A percentile compares a stretch with the other conserved stretches of the same genome.
Evolutionary conservation across 2,888 invertebrate species (phyloP).

Genomic region (Callinectes sapidus): DNA sequence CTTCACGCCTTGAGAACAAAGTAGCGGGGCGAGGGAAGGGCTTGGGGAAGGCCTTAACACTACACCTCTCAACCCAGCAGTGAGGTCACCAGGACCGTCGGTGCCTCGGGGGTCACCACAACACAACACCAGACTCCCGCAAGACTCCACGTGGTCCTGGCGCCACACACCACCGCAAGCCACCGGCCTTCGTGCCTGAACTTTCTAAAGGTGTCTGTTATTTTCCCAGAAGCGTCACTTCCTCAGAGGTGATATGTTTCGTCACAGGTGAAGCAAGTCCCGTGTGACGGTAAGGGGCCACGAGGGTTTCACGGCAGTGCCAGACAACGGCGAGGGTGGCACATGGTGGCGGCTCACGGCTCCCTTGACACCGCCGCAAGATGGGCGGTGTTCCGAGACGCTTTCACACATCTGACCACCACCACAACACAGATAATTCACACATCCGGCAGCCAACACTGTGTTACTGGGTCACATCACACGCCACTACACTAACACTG

Average conservation of each 20-base stretch:
- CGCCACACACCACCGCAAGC: not conserved
- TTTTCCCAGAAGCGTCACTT: not conserved
- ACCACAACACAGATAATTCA: not conserved
- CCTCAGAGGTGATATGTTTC: not conserved
- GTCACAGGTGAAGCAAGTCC: not conserved
- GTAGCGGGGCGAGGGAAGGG: not conserved
- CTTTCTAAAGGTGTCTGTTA: conserved; percentile 18
- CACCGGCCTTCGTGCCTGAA: not conserved
- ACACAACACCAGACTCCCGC: not conserved
- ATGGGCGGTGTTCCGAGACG: not conserved
- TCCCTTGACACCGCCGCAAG: not conserved
- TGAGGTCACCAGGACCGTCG: not conserved
- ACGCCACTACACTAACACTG: not conserved
- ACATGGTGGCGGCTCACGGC: not conserved
- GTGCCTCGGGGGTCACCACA: not conserved
- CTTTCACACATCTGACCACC: not conserved
- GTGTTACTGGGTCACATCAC: conserved; percentile 6
- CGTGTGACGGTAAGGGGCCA: not conserved
- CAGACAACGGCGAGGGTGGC: not conserved
- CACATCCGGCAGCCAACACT: not conserved
- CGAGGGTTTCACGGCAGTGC: not conserved
- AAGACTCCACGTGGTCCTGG: not conserved
- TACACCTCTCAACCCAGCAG: not conserved
- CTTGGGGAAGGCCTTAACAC: not conserved
- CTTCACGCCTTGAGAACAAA: not conserved